These are phyloP conservation scores for Drosophila mojavensis DNA, from an alignment of 1,140 invertebrate species.

Conservation along the genomic window DNA sequence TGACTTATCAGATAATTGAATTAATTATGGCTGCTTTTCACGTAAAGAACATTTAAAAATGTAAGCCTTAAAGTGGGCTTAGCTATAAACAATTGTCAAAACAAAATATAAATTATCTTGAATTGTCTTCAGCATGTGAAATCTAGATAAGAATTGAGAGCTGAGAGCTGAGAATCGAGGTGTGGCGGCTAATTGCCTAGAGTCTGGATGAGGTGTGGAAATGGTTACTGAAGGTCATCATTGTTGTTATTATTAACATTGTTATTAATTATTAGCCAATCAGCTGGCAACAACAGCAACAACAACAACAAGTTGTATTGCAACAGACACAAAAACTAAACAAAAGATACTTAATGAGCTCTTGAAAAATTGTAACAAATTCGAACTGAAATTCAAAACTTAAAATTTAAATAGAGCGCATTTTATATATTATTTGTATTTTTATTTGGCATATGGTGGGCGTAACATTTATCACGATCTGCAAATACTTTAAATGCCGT, in stretches of 20 bases:
- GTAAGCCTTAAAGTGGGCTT: too few relatives aligned
- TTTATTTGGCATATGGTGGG: conserved; percentile 59
- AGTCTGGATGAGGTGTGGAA: conserved; percentile 11
- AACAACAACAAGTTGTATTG: conserved; percentile 9
- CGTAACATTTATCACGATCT: conserved; percentile 74
- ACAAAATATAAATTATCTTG: too few relatives aligned
- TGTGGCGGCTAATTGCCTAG: background rate
- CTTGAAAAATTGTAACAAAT: conserved; percentile 45
- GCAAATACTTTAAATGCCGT: conserved; percentile 66
- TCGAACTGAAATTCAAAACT: background rate
- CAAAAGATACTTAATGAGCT: conserved; percentile 24
- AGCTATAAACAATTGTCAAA: too few relatives aligned
- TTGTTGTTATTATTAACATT: too few relatives aligned
- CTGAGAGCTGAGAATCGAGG: background rate
- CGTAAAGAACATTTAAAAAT: too few relatives aligned
- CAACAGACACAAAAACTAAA: conserved; percentile 4
- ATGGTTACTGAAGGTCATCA: too few relatives aligned
- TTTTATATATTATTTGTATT: conserved; percentile 53
- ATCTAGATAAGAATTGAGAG: conserved; percentile 6
- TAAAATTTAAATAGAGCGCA: conserved; percentile 22
- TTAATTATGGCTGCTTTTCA: too few relatives aligned
- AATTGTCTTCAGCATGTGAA: background rate
- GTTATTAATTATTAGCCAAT: too few relatives aligned
- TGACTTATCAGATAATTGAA: too few relatives aligned
- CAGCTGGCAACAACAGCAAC: background rate